Conservation (phyloP, 2,113 vertebrate species). For the Lepus timidus region DNA sequence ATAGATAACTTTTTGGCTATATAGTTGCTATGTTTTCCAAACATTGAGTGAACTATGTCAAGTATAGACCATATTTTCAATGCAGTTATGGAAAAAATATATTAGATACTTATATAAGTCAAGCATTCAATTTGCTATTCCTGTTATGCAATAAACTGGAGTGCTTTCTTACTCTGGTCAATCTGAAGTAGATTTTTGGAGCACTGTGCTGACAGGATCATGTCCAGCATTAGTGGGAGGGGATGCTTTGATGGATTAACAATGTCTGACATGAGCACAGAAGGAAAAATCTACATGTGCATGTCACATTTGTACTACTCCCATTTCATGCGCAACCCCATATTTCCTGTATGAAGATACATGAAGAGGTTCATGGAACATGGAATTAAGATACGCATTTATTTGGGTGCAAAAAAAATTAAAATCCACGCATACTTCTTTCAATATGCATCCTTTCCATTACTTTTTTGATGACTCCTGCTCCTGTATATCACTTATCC, state of each 20-base stretch:
- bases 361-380: too few relatives aligned
- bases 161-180: neutral
- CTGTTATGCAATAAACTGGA: neutral
- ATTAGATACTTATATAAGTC: neutral
- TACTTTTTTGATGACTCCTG: too few relatives aligned
- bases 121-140: neutral
- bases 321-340: neutral
- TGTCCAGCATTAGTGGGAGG: neutral
- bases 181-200: neutral
- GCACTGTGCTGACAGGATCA: neutral
- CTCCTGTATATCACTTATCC: neutral
- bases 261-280: neutral
- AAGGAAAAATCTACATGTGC: neutral
- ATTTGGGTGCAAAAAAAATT: too few relatives aligned
- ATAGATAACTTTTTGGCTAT: neutral
- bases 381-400: too few relatives aligned
- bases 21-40: constrained; percentile 21
- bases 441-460: too few relatives aligned
- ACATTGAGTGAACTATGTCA: neutral
- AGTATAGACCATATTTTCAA: neutral
- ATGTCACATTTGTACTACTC: neutral
- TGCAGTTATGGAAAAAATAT: neutral
- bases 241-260: neutral
- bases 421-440: too few relatives aligned
- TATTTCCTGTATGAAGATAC: neutral